Conservation (phyloP, 2,113 vertebrate species). For the Antennarius striatus region DNA sequence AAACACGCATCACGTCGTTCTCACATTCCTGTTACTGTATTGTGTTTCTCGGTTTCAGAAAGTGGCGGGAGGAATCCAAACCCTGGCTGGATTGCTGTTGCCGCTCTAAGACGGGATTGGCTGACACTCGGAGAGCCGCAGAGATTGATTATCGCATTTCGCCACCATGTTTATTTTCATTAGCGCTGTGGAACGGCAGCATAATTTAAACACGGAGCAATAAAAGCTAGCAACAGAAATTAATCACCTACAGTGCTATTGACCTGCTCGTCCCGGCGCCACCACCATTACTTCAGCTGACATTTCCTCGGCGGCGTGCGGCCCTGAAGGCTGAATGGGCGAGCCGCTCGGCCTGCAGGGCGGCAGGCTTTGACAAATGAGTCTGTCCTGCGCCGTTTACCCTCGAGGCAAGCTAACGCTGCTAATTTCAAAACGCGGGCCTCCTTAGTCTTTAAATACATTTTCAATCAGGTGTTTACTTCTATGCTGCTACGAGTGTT, state of each 20-base stretch:
- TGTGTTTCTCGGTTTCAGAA: too few species aligned
- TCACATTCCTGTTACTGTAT: too few species aligned
- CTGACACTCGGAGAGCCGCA: too few species aligned
- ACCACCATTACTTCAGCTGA: slow-evolving; percentile 14
- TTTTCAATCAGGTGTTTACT: slow-evolving; percentile 39
- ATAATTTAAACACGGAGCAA: slow-evolving; percentile 8
- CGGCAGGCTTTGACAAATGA: slow-evolving; percentile 55
- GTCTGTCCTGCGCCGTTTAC: slow-evolving; percentile 46
- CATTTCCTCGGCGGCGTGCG: slow-evolving; percentile 15
- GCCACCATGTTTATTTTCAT: slow-evolving; percentile 8
- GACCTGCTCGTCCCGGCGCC: background rate
- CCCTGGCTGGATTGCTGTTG: too few species aligned
- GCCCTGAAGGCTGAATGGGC: slow-evolving; percentile 9
- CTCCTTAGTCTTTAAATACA: slow-evolving; percentile 50
- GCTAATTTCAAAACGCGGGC: slow-evolving; percentile 38
- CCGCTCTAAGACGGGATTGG: too few species aligned
- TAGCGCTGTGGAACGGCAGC: slow-evolving; percentile 6
- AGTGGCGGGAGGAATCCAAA: too few species aligned
- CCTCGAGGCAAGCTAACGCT: slow-evolving; percentile 33
- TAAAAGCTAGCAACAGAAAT: slow-evolving; percentile 11
- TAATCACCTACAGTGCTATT: slow-evolving; percentile 12
- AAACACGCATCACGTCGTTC: too few species aligned
- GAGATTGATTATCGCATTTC: background rate
- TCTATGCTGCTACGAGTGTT: slow-evolving; percentile 3
- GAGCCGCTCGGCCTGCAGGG: slow-evolving; percentile 27